phyloP scores from a whole-genome alignment of 1,140 invertebrate genomes.

The Batillaria attramentaria region DNA sequence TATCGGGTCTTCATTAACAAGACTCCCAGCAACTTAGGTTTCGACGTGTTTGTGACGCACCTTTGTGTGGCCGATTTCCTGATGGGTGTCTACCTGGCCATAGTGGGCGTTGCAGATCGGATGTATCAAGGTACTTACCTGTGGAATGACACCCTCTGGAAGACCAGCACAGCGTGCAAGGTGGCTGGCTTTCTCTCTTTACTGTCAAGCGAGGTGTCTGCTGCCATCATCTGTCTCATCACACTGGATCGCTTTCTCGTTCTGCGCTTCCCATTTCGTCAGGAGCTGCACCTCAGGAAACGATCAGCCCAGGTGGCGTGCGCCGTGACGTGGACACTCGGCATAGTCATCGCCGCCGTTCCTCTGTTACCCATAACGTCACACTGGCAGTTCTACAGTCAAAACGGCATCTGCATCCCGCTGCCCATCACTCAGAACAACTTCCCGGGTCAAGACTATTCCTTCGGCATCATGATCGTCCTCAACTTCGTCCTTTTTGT shows the following conservation, averaged over 20 bases:
- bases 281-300: slow-evolving; percentile 1
- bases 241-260: slow-evolving; percentile 42
- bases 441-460: not conserved
- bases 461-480: slow-evolving; percentile 39
- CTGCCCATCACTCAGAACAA: slow-evolving; percentile 10
- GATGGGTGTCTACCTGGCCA: slow-evolving; percentile 32
- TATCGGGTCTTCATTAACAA: slow-evolving; percentile 31
- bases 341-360: not conserved
- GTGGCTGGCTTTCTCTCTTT: slow-evolving; percentile 31
- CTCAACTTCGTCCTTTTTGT: slow-evolving; percentile 46
- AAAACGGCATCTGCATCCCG: slow-evolving; percentile 21
- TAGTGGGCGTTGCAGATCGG: slow-evolving; percentile 24
- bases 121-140: slow-evolving; percentile 51
- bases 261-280: slow-evolving; percentile 16
- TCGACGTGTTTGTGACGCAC: slow-evolving; percentile 49
- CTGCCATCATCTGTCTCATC: slow-evolving; percentile 38
- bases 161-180: slow-evolving; percentile 3
- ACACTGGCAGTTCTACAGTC: slow-evolving; percentile 17
- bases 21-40: slow-evolving; percentile 37
- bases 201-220: slow-evolving; percentile 35
- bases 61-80: slow-evolving; percentile 32
- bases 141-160: slow-evolving; percentile 20
- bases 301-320: not conserved
- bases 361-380: slow-evolving; percentile 18
- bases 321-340: slow-evolving; percentile 1